Conservation (phyloP, 2,888 invertebrate species). For the Baccha elongata region DNA sequence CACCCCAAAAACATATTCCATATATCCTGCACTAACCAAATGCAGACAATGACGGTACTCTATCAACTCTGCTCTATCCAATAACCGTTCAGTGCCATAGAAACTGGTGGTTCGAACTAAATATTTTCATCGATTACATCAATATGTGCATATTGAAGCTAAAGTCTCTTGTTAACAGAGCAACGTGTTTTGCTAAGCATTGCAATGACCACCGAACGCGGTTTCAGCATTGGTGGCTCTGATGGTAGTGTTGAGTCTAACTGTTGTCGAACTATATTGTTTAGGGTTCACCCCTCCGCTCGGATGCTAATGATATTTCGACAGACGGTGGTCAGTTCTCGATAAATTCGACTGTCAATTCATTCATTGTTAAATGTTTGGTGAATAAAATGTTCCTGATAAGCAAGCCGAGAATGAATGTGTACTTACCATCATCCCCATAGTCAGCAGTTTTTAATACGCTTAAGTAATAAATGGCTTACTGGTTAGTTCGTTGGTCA, state of each 20-base stretch:
- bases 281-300: conserved; percentile 22
- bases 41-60: background rate
- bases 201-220: conserved; percentile 29
- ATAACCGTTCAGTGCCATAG: conserved; percentile 9
- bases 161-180: conserved; percentile 17
- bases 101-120: conserved; percentile 14
- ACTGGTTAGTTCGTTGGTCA: conserved; percentile 16
- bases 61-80: conserved; percentile 1
- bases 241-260: conserved; percentile 24
- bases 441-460: background rate
- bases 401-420: conserved; percentile 22
- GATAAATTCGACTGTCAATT: conserved; percentile 69
- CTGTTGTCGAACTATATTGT: conserved; percentile 36
- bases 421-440: background rate
- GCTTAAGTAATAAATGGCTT: conserved; percentile 61
- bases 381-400: too few species aligned
- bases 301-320: conserved; percentile 13
- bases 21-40: background rate
- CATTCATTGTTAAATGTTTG: conserved; percentile 65
- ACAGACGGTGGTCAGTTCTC: conserved; percentile 26
- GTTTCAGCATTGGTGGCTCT: conserved; percentile 37
- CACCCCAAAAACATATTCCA: too few species aligned
- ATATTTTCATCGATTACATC: conserved; percentile 16
- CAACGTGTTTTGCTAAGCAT: conserved; percentile 30
- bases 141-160: background rate